Evolutionary conservation across 2,797 vertebrate genomes (phyloP).

Genomic region (Vespertilio murinus): DNA sequence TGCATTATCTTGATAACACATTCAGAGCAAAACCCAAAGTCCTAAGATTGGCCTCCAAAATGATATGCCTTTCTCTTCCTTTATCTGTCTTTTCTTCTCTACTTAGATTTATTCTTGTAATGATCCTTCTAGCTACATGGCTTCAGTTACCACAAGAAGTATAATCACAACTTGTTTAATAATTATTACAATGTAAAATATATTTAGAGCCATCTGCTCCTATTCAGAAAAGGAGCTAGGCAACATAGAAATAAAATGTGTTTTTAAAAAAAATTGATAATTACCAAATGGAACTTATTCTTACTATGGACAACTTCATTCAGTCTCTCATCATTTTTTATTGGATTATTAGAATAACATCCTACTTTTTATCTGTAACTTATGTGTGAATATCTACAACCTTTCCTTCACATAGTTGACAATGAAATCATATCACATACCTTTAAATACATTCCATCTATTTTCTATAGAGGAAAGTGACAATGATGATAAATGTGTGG

Average conservation of each 20-base stretch:
- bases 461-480: constrained; percentile 2
- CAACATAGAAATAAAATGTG: constrained; percentile 40
- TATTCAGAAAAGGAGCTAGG: constrained; percentile 25
- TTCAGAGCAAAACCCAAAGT: not conserved
- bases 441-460: constrained; percentile 4
- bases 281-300: constrained; percentile 4
- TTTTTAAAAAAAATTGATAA: constrained; percentile 34
- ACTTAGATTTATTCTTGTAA: not conserved
- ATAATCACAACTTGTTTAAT: constrained; percentile 20
- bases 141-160: not conserved
- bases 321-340: not conserved
- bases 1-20: not conserved
- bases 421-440: not conserved
- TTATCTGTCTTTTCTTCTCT: not conserved
- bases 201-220: constrained; percentile 47
- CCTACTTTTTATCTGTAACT: not conserved
- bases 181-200: constrained; percentile 50
- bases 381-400: not conserved
- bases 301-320: not conserved
- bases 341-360: not conserved
- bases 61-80: not conserved
- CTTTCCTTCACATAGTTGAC: not conserved
- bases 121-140: not conserved
- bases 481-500: not conserved
- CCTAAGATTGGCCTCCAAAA: not conserved